These are phyloP conservation scores for Aphidius ervi DNA, from an alignment of 1,140 invertebrate species.

Conservation along the genomic window DNA sequence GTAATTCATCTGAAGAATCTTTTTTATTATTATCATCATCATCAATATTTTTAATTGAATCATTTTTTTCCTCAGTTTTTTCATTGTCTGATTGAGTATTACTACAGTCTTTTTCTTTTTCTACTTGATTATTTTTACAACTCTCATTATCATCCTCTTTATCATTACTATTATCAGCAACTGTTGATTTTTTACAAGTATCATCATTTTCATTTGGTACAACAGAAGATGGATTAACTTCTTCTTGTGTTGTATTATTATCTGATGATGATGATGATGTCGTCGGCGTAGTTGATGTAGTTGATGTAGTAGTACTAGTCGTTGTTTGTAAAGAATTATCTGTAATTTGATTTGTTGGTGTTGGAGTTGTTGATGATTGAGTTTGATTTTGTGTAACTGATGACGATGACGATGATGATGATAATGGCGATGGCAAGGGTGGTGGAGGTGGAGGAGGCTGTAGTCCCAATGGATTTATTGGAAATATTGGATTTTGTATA, in stretches of 20 bases:
- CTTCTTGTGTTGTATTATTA: not conserved
- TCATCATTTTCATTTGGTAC: not conserved
- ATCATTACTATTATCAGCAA: not conserved
- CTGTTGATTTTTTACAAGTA: no score
- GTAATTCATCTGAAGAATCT: conserved; percentile 11
- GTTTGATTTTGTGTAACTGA: no score
- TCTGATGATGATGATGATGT: not conserved
- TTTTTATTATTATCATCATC: conserved; percentile 28
- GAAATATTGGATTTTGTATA: conserved; percentile 22
- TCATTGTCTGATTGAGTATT: conserved; percentile 49
- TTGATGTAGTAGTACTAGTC: no score
- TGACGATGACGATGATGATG: conserved; percentile 10
- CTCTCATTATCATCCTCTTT: not conserved
- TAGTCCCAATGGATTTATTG: conserved; percentile 14
- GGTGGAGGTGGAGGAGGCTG: conserved; percentile 20
- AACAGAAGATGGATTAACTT: not conserved
- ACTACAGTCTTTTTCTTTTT: conserved; percentile 44
- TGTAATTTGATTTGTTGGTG: no score
- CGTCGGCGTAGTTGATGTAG: no score
- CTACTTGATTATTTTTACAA: not conserved
- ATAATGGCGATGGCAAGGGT: not conserved
- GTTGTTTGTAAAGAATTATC: no score
- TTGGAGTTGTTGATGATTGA: no score
- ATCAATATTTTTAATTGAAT: conserved; percentile 29
- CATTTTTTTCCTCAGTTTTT: conserved; percentile 32